Conservation (phyloP, 64 coral and sea anemone genomes). For the Stichodactyla helianthus region DNA sequence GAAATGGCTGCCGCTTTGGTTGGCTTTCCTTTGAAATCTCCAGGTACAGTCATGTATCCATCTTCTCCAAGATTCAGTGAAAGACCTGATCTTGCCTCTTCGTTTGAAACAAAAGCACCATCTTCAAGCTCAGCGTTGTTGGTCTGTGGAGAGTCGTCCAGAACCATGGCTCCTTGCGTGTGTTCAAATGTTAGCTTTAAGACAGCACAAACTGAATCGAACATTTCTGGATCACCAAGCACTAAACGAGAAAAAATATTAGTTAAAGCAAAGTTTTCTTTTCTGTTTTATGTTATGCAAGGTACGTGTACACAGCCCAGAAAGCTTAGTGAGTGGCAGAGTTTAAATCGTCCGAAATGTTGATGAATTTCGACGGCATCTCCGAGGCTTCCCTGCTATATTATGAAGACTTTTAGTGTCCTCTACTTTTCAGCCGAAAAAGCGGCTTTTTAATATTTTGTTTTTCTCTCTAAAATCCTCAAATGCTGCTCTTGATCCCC, state of each 20-base stretch:
- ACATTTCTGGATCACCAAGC: constrained; percentile 66
- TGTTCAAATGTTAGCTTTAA: constrained; percentile 75
- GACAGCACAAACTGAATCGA: constrained; percentile 61
- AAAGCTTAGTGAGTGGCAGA: too few relatives aligned
- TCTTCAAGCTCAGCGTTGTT: constrained; percentile 68
- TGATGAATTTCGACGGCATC: too few relatives aligned
- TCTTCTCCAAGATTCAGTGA: constrained; percentile 61
- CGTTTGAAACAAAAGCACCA: constrained; percentile 45
- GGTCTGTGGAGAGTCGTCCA: constrained; percentile 58
- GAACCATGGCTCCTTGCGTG: constrained; percentile 36
- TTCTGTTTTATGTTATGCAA: too few relatives aligned
- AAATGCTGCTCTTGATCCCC: too few relatives aligned
- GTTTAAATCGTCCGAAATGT: too few relatives aligned
- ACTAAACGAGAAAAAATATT: background rate
- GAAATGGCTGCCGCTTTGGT: constrained; percentile 73
- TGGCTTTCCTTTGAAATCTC: constrained; percentile 76
- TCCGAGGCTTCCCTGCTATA: too few relatives aligned
- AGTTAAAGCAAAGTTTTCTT: too few relatives aligned
- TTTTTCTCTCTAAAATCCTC: too few relatives aligned
- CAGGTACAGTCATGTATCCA: constrained; percentile 49
- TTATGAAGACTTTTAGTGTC: too few relatives aligned
- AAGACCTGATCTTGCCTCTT: constrained; percentile 49
- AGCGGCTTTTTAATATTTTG: too few relatives aligned
- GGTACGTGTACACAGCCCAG: too few relatives aligned
- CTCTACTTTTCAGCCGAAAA: too few relatives aligned